Base-by-base conservation (phyloP, 2,113 vertebrate genomes). In the Serilophus lunatus region DNA sequence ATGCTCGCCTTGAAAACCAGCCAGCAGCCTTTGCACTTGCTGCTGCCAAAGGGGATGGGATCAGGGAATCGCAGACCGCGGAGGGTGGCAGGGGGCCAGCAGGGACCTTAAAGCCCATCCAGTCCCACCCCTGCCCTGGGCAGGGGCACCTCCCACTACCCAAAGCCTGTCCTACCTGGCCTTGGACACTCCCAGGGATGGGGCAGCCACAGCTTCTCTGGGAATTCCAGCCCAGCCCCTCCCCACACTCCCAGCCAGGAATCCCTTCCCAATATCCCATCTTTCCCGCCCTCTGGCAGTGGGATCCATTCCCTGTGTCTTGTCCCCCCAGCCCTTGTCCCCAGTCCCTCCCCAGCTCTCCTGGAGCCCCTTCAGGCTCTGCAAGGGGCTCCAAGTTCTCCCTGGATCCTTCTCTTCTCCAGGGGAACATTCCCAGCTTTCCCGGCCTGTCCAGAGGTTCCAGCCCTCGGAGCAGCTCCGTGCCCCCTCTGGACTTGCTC, bases 41-140 rank as follows among this genome's bases (percentile, higher is more conserved):
- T 85, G 10, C 53, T 6, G 14, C 77, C 28, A 31, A n/a, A 35
- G 50, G 76, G 38, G 47, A 36, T 28, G 77, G 77, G 44, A 9
- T 9, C 18, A 20, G 7, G 38, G 69, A 18, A 66, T n/a, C 23
- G 18, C 19, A 6, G 38, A 24, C 18, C n/a, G n/a, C n/a, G 24
- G 16, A 2, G 69, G 33, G 6, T 3, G 7, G 18, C 10, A 16
- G 44, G 18, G 18, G 44, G 44, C 44, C 44, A 7, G 7, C 4
- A 60, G 16, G 19, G n/a, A n/a, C 12, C 38, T 0, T 0, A 68
- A 14, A 68, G 2, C 8, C 3, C n/a, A 0, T 0, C 31, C 31
- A 29, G 12, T 22, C 2, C 13, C 59, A 12, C 17, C 59, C 35
- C 35, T 10, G 65, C 49, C 65, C 11, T 13, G 22, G 50, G 75